Evolutionary conservation across 2,797 vertebrate genomes (phyloP), one percentile per base, ranked within the genome.

Genomic region (Falco novaeseelandiae): DNA sequence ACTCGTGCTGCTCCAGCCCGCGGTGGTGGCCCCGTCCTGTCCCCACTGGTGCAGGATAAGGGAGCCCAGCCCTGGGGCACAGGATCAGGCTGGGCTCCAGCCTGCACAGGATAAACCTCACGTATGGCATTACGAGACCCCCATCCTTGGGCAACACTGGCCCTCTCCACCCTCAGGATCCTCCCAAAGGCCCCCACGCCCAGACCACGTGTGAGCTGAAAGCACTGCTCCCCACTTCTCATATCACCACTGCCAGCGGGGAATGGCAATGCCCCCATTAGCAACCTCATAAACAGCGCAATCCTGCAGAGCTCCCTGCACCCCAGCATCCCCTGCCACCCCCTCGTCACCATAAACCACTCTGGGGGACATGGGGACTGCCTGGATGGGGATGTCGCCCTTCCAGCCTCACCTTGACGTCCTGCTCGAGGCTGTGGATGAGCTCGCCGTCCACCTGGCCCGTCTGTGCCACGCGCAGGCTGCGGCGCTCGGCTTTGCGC

Each of bases 391-490:
- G 38, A 62, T 2, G 1, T 15, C 8, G 0, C 7, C 25, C 12
- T 67, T 4, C 8, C 5, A 2, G 76, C 20, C 86, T 98, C 93
- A 99, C 99, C 98, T 99, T 99, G 96, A 99, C 99, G 0, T 99
- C 99, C 96, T 99, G 99, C 97, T 99, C 99, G 73, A 99, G 98
- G 32, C 99, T 99, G 13, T 99, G 98, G 89, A 99, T 99, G 94
- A 99, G 98, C 93, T 99, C 99, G 0, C 99, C 98, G 1, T 99
- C 99, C 94, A 99, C 99, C 90, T 99, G 99, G 48, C 99, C 99
- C 0, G 99, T 99, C 97, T 99, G 99, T 1, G 99, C 99, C 62
- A 99, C 99, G 0, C 99, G 99, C 66, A 99, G 98, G 96, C 99
- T 99, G 92, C 99, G 99, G 66, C 99, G 99, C 98, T 99, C 99